phyloP scores from a whole-genome alignment of 2,113 vertebrate genomes.

The Lucifuga dentata region DNA sequence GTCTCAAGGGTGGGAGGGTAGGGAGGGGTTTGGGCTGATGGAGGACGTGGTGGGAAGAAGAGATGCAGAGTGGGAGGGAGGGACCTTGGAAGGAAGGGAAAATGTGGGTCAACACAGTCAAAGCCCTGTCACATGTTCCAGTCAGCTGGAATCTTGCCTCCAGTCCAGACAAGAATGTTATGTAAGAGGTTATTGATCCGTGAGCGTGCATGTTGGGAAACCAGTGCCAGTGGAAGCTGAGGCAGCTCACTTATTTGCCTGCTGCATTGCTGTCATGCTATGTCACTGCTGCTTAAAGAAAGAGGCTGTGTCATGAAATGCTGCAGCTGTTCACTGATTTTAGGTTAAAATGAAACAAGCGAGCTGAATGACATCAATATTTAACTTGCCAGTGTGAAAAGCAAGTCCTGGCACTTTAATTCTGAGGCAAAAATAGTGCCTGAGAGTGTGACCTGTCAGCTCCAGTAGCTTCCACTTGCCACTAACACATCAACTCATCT shows the following conservation, averaged over 20 bases:
- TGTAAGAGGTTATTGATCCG: constrained; percentile 82
- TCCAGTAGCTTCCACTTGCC: constrained; percentile 58
- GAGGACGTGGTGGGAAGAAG: constrained; percentile 30
- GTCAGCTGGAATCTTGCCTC: constrained; percentile 81
- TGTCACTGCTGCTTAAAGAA: constrained; percentile 51
- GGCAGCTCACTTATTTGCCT: constrained; percentile 58
- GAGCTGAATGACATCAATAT: constrained; percentile 34
- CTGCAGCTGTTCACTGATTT: constrained; percentile 36
- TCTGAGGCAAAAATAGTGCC: constrained; percentile 39
- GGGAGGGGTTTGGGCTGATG: constrained; percentile 44
- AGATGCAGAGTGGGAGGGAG: constrained; percentile 29
- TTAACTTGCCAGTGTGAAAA: constrained; percentile 42
- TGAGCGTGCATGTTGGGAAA: constrained; percentile 58
- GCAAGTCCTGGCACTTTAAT: constrained; percentile 29
- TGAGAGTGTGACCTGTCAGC: constrained; percentile 63
- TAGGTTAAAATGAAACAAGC: constrained; percentile 21
- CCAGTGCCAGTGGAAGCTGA: constrained; percentile 42
- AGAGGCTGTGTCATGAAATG: constrained; percentile 27
- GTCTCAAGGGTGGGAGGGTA: constrained; percentile 48
- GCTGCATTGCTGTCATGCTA: constrained; percentile 51
- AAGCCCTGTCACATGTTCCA: constrained; percentile 80
- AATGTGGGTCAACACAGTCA: constrained; percentile 81
- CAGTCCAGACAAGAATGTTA: constrained; percentile 79
- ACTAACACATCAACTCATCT: constrained; percentile 56
- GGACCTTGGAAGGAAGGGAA: constrained; percentile 52